phyloP scores from a whole-genome alignment of 2,797 vertebrate species.

The Coregonus ussuriensis region DNA sequence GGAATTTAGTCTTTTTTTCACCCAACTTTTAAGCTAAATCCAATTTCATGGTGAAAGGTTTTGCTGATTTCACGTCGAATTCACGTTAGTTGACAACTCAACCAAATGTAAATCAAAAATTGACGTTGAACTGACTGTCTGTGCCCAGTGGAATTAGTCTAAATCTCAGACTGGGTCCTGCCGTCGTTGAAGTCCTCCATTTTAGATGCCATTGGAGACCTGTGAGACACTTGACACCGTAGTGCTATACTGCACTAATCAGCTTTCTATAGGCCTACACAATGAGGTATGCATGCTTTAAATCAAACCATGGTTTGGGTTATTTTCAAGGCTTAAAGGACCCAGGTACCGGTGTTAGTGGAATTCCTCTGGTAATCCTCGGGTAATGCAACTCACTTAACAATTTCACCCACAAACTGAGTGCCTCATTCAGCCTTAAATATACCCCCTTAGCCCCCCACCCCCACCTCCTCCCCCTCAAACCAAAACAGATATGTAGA shows the following conservation, averaged over 20 bases:
- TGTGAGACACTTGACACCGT: background rate
- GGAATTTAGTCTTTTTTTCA: no score
- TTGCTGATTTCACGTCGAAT: no score
- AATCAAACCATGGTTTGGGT: background rate
- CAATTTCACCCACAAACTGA: slow-evolving; percentile 29
- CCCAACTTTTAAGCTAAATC: no score
- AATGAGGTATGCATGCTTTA: background rate
- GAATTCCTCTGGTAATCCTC: slow-evolving; percentile 25
- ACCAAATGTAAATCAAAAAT: no score
- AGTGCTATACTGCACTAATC: background rate
- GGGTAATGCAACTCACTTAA: slow-evolving; percentile 33
- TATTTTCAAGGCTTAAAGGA: background rate
- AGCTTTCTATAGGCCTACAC: background rate
- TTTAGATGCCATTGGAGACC: background rate
- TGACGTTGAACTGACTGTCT: no score
- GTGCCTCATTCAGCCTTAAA: slow-evolving; percentile 26
- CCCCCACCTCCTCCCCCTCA: slow-evolving; percentile 16
- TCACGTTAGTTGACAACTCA: no score
- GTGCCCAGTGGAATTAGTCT: background rate
- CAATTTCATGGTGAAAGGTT: no score
- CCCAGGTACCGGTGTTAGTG: background rate
- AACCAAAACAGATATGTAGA: slow-evolving; percentile 11
- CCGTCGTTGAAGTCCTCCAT: background rate
- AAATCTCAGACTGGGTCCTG: background rate
- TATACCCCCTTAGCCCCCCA: background rate